Evolutionary conservation across 2,888 invertebrate genomes (phyloP).

Genomic region (Diachrysia chrysitis): DNA sequence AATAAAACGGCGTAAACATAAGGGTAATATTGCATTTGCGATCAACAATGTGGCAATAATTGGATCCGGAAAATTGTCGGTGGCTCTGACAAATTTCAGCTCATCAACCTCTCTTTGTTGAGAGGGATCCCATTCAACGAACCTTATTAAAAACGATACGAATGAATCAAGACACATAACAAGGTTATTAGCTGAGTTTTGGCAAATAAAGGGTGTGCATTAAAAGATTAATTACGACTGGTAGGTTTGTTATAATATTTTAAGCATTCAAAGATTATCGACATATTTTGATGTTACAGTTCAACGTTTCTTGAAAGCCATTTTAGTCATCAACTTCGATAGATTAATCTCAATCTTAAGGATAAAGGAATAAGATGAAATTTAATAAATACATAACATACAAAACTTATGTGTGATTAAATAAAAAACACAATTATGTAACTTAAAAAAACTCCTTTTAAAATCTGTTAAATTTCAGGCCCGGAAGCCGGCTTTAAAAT

Average conservation of each 20-base stretch:
- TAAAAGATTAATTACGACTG: neutral
- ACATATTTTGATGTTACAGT: neutral
- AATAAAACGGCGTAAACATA: constrained; percentile 46
- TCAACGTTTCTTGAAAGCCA: too few species aligned
- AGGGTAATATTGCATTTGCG: constrained; percentile 56
- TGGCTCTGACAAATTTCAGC: constrained; percentile 61
- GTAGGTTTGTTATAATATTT: neutral
- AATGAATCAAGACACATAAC: constrained; percentile 42
- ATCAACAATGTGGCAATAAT: constrained; percentile 67
- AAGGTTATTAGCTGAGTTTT: constrained; percentile 40
- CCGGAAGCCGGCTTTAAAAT: constrained; percentile 29
- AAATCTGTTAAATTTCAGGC: constrained; percentile 24
- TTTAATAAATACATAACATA: too few species aligned
- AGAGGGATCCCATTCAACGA: constrained; percentile 34
- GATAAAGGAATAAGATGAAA: too few species aligned
- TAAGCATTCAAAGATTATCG: neutral
- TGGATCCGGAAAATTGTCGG: constrained; percentile 67
- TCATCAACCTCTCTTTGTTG: constrained; percentile 64
- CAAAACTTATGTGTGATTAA: neutral
- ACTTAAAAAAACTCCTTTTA: constrained; percentile 12
- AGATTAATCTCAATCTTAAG: too few species aligned
- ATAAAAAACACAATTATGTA: neutral
- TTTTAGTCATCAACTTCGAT: too few species aligned
- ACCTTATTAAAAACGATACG: constrained; percentile 58
- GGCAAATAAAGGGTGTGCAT: neutral